Conservation (phyloP, 2,113 vertebrate genomes). For the Spheniscus mendiculus region DNA sequence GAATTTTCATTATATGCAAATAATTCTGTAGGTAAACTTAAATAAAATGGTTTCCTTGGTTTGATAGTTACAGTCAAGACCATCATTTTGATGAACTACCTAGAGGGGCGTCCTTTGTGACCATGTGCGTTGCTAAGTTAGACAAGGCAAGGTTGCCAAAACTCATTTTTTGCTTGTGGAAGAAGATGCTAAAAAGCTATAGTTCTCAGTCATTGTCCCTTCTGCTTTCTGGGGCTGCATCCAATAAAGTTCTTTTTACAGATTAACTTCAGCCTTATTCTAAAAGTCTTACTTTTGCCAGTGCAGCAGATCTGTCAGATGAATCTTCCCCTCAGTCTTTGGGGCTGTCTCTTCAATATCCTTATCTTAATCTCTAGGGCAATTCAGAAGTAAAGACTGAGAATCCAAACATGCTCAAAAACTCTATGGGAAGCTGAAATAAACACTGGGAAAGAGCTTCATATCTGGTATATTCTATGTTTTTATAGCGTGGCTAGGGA, state of each 20-base stretch:
- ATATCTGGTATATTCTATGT: background rate
- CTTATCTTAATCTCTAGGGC: background rate
- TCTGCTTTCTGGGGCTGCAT: background rate
- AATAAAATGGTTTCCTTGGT: background rate
- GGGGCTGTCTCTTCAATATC: background rate
- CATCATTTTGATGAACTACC: background rate
- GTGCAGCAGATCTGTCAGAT: background rate
- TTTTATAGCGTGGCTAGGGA: background rate
- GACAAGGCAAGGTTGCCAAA: background rate
- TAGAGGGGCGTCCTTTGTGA: background rate
- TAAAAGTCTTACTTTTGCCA: background rate
- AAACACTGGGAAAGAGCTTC: background rate
- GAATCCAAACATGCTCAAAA: background rate
- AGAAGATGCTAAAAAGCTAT: background rate
- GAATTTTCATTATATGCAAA: background rate
- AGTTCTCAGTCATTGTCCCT: background rate
- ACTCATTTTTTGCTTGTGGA: background rate
- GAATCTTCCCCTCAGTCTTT: background rate
- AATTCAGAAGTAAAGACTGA: background rate
- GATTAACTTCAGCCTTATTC: background rate
- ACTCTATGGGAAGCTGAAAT: background rate
- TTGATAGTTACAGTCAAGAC: background rate
- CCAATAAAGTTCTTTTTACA: background rate
- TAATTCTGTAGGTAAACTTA: background rate
- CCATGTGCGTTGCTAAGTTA: background rate